Evolutionary conservation across 2,113 vertebrate genomes (phyloP), one percentile per base, ranked within the genome.

Genomic region (Caloenas nicobarica): DNA sequence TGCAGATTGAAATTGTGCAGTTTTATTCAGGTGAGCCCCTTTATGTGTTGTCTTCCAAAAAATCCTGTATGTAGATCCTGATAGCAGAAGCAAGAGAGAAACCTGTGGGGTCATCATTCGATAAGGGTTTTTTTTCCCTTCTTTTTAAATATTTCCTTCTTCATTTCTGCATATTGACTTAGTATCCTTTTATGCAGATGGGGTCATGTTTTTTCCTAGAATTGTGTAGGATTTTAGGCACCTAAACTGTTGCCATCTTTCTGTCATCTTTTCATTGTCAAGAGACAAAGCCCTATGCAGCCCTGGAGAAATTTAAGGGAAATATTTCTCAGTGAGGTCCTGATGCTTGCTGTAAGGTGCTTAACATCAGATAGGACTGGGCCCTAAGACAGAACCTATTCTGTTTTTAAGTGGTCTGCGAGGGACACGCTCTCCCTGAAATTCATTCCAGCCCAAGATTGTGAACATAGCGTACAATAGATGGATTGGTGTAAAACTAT

Each of bases 401-500:
- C 86, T 96, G 92, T 29, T 95, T 94, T 81, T 72, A 87, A 96
- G 89, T 94, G 93, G 96, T 31, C 96, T 96, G 92, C 0, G 1
- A 95, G 54, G 91, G 83, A 87, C 8, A 12, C 91, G 87, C 77
- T 97, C 84, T 91, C 86, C 70, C 91, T 95, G 93, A 87, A 93
- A 96, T 69, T 97, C 95, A 97, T 96, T 93, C 95, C 83, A 57
- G 70, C 91, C 92, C 93, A 92, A 93, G 93, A 94, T 62, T 94
- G 90, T 95, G 96, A 97, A 92, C 96, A 89, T 17, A 61, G 80
- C 8, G 2, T 79, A 96, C 96, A 97, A 93, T 97, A 97, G 96
- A 95, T 97, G 96, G 96, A 97, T 96, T 96, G 96, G 96, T 96
- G 96, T 97, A 96, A 96, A 96, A 95, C 96, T 96, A 94, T 93